Base-by-base conservation (phyloP, 2,113 vertebrate genomes). In the Manacus vitellinus region DNA sequence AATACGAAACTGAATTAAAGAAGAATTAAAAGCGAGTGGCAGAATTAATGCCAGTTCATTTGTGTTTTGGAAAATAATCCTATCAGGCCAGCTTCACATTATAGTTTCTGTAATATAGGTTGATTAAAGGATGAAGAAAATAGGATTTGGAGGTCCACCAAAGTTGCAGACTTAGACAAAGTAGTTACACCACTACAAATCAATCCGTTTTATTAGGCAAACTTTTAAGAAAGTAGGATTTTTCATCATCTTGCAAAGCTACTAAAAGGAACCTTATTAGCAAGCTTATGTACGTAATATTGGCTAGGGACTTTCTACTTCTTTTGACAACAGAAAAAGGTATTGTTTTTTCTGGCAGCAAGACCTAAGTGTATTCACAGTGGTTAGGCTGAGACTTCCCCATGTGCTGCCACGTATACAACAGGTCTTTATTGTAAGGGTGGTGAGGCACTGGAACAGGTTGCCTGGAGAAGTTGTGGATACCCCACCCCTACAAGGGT, bases 201-300 rank as follows among this genome's bases (percentile, higher is more conserved):
- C 98, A 99, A 83, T 99, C 99, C 5, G 98, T 98, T 44, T 98
- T 99, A 6, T 99, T 99, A 91, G 98, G 99, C 92, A 98, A 98
- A 83, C 98, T 99, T 91, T 98, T 99, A 95, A 99, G 98, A 41
- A 99, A 99, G 98, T 99, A n/a, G 6, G 0, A 3, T 28, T 67
- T 85, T 55, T 43, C 14, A 19, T 62, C 27, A 16, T n/a, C 51
- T 71, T 37, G 19, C 41, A 89, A 41, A 68, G 30, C n/a, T 77
- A 12, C 25, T 77, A 17, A 79, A 88, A 62, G 52, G 8, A 77
- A 23, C 23, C 39, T 39, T 66, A 7, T 21, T 56, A 71, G 39
- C 52, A 59, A 80, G 52, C 7, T 19, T 84, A 54, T 33, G 4
- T 30, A 33, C 15, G 2, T n/a, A 33, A 5, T 52, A 30, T 4